These are phyloP conservation scores for Vulpes lagopus DNA, from an alignment of 2,113 vertebrate genomes.

Conservation along the genomic window DNA sequence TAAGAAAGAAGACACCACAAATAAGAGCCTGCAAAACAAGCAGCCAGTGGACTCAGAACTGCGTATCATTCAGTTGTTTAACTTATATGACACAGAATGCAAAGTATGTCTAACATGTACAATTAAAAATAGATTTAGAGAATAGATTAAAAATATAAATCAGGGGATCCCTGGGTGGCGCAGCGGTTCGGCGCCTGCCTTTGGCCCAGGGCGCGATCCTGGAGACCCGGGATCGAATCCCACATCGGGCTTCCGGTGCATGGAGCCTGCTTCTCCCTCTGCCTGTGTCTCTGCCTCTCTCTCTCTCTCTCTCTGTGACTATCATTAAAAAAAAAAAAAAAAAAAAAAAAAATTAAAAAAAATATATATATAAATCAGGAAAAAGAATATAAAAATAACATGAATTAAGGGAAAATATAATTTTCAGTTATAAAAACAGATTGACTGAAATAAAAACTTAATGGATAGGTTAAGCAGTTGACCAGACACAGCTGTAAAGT, in stretches of 20 bases:
- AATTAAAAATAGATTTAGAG: neutral
- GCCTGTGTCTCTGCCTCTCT: too few relatives aligned
- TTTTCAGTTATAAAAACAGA: neutral
- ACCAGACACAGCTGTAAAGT: neutral
- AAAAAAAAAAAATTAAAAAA: neutral
- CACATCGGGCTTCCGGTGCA: too few relatives aligned
- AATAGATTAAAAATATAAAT: neutral
- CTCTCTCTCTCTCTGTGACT: too few relatives aligned
- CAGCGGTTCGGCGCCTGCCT: too few relatives aligned
- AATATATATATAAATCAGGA: neutral
- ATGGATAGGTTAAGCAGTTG: neutral
- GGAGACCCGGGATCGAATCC: too few relatives aligned
- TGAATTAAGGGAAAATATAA: neutral
- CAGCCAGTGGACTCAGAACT: neutral
- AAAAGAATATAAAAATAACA: neutral
- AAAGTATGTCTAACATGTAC: neutral
- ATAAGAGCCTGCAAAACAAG: neutral
- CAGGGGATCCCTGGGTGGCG: too few relatives aligned
- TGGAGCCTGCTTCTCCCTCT: too few relatives aligned
- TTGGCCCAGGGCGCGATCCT: too few relatives aligned
- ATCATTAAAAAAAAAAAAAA: too few relatives aligned
- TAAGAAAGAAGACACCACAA: neutral
- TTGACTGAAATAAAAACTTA: slow-evolving; percentile 6
- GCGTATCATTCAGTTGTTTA: neutral
- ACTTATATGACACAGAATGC: neutral